These are phyloP conservation scores for Entomyzon cyanotis DNA, from an alignment of 2,113 vertebrate species.

Conservation along the genomic window DNA sequence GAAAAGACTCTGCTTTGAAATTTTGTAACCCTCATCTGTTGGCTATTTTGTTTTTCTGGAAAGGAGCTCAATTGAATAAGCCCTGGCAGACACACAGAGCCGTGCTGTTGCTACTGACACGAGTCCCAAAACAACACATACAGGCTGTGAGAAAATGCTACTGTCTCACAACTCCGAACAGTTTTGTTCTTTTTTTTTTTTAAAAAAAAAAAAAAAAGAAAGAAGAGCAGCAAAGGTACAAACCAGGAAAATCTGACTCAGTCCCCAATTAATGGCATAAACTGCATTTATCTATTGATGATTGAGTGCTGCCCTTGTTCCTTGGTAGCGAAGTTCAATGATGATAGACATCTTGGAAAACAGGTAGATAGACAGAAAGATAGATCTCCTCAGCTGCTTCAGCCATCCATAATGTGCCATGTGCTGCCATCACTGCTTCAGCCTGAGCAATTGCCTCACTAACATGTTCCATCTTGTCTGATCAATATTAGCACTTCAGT, in stretches of 20 bases:
- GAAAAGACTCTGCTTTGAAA: background rate
- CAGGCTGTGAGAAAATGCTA: constrained; percentile 44
- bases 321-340: background rate
- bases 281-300: constrained; percentile 19
- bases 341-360: constrained; percentile 27
- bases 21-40: background rate
- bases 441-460: constrained; percentile 47
- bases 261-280: background rate
- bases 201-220: no score
- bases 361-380: constrained; percentile 26
- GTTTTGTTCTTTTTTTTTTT: no score
- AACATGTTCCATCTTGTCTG: constrained; percentile 30
- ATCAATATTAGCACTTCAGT: constrained; percentile 27
- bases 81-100: constrained; percentile 46
- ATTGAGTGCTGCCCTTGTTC: constrained; percentile 17
- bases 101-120: constrained; percentile 31
- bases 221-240: background rate
- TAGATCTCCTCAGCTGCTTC: background rate
- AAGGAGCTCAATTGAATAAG: constrained; percentile 17
- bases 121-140: constrained; percentile 27
- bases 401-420: constrained; percentile 35
- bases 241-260: background rate
- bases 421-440: constrained; percentile 1
- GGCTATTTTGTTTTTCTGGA: constrained; percentile 28
- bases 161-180: background rate